Evolutionary conservation across 1,140 invertebrate genomes (phyloP).

Genomic region (Halictus rubicundus): DNA sequence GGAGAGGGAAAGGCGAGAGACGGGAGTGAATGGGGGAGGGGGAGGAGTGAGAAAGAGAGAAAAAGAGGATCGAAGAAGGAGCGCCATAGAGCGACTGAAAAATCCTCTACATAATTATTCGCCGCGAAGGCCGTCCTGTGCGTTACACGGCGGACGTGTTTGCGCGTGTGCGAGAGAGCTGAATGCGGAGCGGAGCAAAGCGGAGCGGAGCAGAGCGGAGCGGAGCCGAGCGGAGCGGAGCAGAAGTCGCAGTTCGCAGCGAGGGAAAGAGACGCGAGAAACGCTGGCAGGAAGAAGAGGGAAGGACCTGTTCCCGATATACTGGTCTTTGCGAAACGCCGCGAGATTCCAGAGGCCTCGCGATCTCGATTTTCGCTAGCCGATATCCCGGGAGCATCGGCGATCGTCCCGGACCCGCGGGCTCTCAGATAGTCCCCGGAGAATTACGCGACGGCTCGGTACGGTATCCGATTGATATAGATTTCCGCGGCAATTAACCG

Average conservation of each 20-base stretch:
- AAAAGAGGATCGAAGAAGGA: not conserved
- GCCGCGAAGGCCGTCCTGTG: conserved; percentile 72
- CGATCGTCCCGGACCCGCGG: not conserved
- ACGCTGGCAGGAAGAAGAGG: not conserved
- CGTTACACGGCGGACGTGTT: conserved; percentile 63
- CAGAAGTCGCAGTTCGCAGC: too few species aligned
- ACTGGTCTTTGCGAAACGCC: conserved; percentile 72
- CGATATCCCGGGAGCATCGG: not conserved
- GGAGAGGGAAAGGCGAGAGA: conserved; percentile 9
- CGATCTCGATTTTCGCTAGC: conserved; percentile 57
- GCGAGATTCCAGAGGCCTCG: conserved; percentile 61
- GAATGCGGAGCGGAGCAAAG: conserved; percentile 39
- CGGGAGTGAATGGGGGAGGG: not conserved
- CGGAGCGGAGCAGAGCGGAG: not conserved
- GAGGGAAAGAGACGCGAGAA: not conserved
- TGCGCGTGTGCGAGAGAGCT: conserved; percentile 33
- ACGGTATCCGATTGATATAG: conserved; percentile 17
- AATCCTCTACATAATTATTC: conserved; percentile 74
- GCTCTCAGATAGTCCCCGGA: not conserved
- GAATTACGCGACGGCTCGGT: not conserved
- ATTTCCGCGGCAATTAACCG: conserved; percentile 27
- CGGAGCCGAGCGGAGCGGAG: conserved; percentile 24
- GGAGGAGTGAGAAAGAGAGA: not conserved
- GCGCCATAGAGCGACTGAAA: conserved; percentile 59
- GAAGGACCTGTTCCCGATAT: conserved; percentile 70